Evolutionary conservation across 2,113 vertebrate species (phyloP).

Genomic region (Acinonyx jubatus): DNA sequence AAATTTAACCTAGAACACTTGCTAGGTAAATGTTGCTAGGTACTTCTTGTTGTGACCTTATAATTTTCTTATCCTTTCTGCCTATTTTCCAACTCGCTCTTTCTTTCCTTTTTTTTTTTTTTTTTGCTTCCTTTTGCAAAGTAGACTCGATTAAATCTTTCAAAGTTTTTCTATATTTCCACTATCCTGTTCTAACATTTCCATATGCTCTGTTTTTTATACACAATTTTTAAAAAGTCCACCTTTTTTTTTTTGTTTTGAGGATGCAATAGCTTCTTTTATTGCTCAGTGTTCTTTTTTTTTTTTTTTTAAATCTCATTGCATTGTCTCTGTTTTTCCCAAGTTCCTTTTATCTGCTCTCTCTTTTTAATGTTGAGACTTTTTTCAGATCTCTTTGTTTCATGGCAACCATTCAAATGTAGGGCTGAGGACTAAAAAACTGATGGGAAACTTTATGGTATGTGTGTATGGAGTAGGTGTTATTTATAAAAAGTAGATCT

Average conservation of each 20-base stretch:
- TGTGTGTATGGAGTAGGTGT: neutral
- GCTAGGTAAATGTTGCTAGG: neutral
- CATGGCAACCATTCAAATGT: neutral
- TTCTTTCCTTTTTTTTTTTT: neutral
- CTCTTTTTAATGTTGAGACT: neutral
- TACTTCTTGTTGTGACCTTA: neutral
- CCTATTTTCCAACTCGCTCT: neutral
- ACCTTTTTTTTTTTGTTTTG: neutral
- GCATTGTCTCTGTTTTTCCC: neutral
- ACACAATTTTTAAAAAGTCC: neutral
- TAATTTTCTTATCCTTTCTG: neutral
- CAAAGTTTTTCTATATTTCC: neutral
- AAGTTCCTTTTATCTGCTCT: neutral
- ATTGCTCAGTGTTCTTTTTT: neutral
- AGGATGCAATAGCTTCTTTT: neutral
- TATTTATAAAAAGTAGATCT: neutral
- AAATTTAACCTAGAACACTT: neutral
- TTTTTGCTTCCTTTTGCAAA: neutral
- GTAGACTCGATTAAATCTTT: neutral
- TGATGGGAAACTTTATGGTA: neutral
- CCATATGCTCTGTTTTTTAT: neutral
- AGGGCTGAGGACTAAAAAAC: neutral
- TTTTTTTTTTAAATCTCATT: neutral
- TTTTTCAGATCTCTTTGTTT: neutral
- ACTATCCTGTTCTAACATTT: neutral